These are phyloP conservation scores for Rhamnusium bicolor DNA, from an alignment of 2,888 invertebrate species.

Conservation along the genomic window DNA sequence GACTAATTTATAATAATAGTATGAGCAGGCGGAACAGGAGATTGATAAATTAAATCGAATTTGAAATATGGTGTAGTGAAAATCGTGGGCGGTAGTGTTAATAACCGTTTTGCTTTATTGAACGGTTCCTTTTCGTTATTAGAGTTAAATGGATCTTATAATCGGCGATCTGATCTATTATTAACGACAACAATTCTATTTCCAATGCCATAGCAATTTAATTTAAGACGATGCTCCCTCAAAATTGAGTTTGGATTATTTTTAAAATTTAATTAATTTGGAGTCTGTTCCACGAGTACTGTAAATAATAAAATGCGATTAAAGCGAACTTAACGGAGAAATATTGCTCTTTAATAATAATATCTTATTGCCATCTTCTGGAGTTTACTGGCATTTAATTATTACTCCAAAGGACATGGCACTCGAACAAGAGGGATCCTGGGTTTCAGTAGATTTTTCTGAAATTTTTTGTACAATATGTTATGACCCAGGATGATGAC, in stretches of 20 bases:
- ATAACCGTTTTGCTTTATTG: slow-evolving; percentile 28
- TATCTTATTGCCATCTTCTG: not conserved
- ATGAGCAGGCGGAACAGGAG: not conserved
- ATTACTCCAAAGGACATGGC: not conserved
- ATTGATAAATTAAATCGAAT: slow-evolving; percentile 8
- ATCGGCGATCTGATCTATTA: slow-evolving; percentile 28
- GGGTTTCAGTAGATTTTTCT: too few relatives aligned
- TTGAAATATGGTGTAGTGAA: slow-evolving; percentile 8
- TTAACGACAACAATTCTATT: slow-evolving; percentile 21
- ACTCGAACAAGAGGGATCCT: too few relatives aligned
- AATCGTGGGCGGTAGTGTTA: slow-evolving; percentile 25
- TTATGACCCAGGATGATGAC: too few relatives aligned
- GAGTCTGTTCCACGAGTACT: not conserved
- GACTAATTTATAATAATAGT: not conserved
- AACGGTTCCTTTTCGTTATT: slow-evolving; percentile 25
- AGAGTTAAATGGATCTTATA: slow-evolving; percentile 34
- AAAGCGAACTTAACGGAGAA: not conserved
- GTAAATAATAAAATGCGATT: not conserved
- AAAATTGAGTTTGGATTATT: slow-evolving; percentile 17
- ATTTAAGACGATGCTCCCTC: slow-evolving; percentile 18
- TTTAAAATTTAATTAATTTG: slow-evolving; percentile 22
- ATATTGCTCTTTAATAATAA: not conserved
- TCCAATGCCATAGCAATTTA: slow-evolving; percentile 19
- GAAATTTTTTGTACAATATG: too few relatives aligned
- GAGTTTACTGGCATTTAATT: not conserved